These are phyloP conservation scores for Eulithis prunata DNA, from an alignment of 2,888 invertebrate species.

Conservation along the genomic window DNA sequence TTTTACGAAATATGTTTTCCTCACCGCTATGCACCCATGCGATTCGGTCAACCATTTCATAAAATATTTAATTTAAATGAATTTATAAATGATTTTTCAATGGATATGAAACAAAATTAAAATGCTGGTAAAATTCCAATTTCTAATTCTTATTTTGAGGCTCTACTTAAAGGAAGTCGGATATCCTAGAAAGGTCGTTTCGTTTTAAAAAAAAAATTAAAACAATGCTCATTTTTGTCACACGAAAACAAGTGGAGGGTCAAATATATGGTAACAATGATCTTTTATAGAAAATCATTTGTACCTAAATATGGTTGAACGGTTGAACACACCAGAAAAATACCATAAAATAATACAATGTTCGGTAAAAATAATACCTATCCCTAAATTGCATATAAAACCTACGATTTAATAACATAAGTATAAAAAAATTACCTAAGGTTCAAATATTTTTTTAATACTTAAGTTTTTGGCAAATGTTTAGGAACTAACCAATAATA, in stretches of 20 bases:
- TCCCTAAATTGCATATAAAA: not conserved
- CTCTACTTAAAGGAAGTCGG: slow-evolving; percentile 67
- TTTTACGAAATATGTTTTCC: slow-evolving; percentile 58
- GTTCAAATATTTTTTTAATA: not conserved
- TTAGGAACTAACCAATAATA: slow-evolving; percentile 52
- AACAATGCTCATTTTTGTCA: slow-evolving; percentile 72
- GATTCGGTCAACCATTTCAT: slow-evolving; percentile 62
- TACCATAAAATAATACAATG: not conserved
- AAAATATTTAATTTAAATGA: slow-evolving; percentile 25
- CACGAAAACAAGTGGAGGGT: slow-evolving; percentile 52
- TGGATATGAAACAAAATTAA: slow-evolving; percentile 17
- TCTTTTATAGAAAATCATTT: not conserved
- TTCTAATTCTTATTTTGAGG: slow-evolving; percentile 20
- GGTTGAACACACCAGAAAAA: not conserved
- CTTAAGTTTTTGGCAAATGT: slow-evolving; percentile 49
- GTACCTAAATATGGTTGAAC: not conserved
- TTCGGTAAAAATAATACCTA: not conserved
- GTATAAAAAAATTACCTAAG: not conserved
- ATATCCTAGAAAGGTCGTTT: slow-evolving; percentile 70
- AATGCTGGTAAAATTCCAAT: slow-evolving; percentile 17
- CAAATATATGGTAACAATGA: slow-evolving; percentile 4
- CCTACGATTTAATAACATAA: not conserved
- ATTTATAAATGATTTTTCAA: slow-evolving; percentile 9
- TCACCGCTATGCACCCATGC: slow-evolving; percentile 71
- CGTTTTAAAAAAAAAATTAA: slow-evolving; percentile 62